Base-by-base conservation (phyloP, 1,140 invertebrate species). In the Mya arenaria region DNA sequence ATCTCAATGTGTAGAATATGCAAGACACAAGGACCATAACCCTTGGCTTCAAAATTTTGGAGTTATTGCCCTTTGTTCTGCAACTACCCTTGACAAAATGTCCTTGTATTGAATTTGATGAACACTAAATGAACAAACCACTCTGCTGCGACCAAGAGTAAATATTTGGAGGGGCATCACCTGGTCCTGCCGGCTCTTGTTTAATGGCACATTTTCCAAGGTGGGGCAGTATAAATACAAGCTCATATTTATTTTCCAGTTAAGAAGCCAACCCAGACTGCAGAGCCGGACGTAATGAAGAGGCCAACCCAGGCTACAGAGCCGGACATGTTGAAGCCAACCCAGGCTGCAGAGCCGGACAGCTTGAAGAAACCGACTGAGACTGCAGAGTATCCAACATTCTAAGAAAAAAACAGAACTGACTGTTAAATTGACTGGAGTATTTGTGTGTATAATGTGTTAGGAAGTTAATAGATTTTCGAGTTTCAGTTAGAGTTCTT, bases 391-490 rank as follows among this genome's bases (percentile, higher is more conserved):
- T 68, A 36, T 68, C 65, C 65, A 68, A 68, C n/a, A 60, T 13
- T 60, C 23, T 13, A 60, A 23, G 23, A 60, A 60, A 60, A 60
- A 60, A 60, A 60, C 56, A 60, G 56, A 68, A 68, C 65, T 68
- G 65, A 68, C 65, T 68, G 65, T 39, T 68, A n/a, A n/a, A n/a
- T 68, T 68, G 65, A 68, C 65, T 68, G 65, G 65, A 68, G 65
- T 68, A 68, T 68, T 68, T 68, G 65, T 68, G 65, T 68, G 65
- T 68, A 68, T 68, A 41, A 68, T 39, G 65, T 68, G 65, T 68
- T 68, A 68, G 65, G 65, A 68, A 68, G 65, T 68, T 68, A 68
- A 68, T 68, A 68, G 65, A 68, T 68, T 68, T 68, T 68, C 65
- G 65, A 68, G 65, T 68, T 68, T 68, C 65, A 68, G 65, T 68